Base-by-base conservation (phyloP, 2,113 vertebrate species). In the Puffinus mauretanicus region DNA sequence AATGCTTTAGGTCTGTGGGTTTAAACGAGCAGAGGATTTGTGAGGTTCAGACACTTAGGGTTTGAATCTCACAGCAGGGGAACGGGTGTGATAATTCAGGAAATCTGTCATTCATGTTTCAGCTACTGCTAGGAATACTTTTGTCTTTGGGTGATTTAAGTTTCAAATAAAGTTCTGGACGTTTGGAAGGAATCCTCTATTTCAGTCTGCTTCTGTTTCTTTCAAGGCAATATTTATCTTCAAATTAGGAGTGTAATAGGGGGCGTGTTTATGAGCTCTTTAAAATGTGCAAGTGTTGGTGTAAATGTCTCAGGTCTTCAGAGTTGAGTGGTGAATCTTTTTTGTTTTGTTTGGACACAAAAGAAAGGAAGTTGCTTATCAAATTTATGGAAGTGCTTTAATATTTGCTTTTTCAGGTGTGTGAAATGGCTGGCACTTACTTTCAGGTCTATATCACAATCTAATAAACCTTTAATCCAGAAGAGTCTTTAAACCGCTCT, bases 401-500 rank as follows among this genome's bases (percentile, higher is more conserved):
- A 77, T 38, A 38, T 79, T 95, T 94, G 55, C 73, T 96, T 88
- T 92, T 96, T 92, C 89, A 92, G 77, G 49, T 78, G 32, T 94
- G 54, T 92, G 93, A 95, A 94, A 47, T 69, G 91, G 70, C 64
- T 95, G 73, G 72, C 42, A 67, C 67, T 95, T 76, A 82, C 20
- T 94, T 84, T 62, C 55, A 86, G 87, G 73, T 81, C 90, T 95
- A 55, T 78, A 89, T 85, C 64, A 93, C 95, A 96, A 96, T 94
- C 90, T 94, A 95, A 94, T 96, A 96, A 98, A 88, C 69, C 80
- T 96, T 88, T 94, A 97, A 96, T 96, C 70, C 64, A 87, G 64
- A 94, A 69, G 65, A 90, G 52, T 92, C 78, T 96, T 97, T 96
- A 96, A 97, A 93, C 46, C 44, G 76, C 87, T 95, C 38, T 95